Evolutionary conservation across 2,888 invertebrate genomes (phyloP).

Genomic region (Phaonia tiefii): DNA sequence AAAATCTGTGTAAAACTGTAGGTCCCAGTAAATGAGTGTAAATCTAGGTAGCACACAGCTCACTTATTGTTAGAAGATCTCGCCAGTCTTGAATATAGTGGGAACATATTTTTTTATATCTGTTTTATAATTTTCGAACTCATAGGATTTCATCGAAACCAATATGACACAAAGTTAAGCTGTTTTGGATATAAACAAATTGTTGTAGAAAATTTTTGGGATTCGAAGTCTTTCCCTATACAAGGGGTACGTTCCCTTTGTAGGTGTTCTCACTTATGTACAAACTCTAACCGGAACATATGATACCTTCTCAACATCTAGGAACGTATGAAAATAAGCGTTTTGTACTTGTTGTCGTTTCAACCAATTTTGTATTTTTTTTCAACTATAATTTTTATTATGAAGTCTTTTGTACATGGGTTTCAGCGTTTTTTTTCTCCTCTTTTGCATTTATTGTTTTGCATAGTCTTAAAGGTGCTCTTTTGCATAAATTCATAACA

Average conservation of each 20-base stretch:
- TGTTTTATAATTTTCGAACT: too few relatives aligned
- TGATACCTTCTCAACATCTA: conserved; percentile 42
- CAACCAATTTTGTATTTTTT: background rate
- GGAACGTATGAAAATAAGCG: conserved; percentile 33
- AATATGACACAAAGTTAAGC: too few relatives aligned
- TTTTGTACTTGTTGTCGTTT: conserved; percentile 25
- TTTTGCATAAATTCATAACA: conserved; percentile 65
- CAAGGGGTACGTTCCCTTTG: too few relatives aligned
- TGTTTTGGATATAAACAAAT: too few relatives aligned
- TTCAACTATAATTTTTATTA: conserved; percentile 52
- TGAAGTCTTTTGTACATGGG: conserved; percentile 59
- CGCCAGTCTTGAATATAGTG: too few relatives aligned
- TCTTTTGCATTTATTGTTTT: conserved; percentile 48
- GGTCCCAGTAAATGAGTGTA: too few relatives aligned
- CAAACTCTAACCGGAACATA: conserved; percentile 20
- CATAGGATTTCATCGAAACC: too few relatives aligned
- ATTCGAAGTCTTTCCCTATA: conserved; percentile 6
- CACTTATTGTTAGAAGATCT: too few relatives aligned
- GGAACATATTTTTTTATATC: too few relatives aligned
- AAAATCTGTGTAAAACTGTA: too few relatives aligned
- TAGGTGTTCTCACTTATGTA: too few relatives aligned
- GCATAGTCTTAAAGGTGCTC: conserved; percentile 45
- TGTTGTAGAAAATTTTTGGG: background rate
- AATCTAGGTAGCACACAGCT: too few relatives aligned
- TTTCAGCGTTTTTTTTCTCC: conserved; percentile 18